phyloP scores from a whole-genome alignment of 2,113 vertebrate genomes.

The Nanorana parkeri region DNA sequence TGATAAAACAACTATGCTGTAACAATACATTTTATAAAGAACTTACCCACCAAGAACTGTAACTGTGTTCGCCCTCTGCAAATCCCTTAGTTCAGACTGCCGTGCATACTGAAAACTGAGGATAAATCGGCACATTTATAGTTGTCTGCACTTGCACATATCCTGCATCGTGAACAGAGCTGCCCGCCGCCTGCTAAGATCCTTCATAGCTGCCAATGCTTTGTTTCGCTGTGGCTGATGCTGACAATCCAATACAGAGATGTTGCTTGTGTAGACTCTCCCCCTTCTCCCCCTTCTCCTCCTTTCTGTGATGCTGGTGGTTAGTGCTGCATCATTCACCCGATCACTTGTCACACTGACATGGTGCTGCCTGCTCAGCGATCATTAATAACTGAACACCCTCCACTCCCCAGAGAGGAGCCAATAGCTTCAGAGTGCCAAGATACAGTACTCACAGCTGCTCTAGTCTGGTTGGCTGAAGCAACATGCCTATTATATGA shows the following conservation, averaged over 20 bases:
- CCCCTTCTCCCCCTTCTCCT: conserved; percentile 72
- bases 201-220: conserved; percentile 64
- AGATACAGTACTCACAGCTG: conserved; percentile 70
- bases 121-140: conserved; percentile 52
- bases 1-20: conserved; percentile 36
- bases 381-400: conserved; percentile 83
- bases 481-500: conserved; percentile 72
- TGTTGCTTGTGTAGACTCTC: conserved; percentile 67
- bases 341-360: conserved; percentile 82
- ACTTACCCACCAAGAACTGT: conserved; percentile 72
- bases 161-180: conserved; percentile 61
- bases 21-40: conserved; percentile 28
- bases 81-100: conserved; percentile 66
- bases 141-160: conserved; percentile 59
- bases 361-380: conserved; percentile 83
- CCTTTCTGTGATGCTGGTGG: conserved; percentile 74
- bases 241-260: conserved; percentile 71
- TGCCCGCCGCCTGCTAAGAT: conserved; percentile 68
- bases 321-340: conserved; percentile 79
- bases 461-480: conserved; percentile 78
- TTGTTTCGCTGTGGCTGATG: conserved; percentile 64
- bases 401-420: conserved; percentile 78
- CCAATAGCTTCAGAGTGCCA: conserved; percentile 76
- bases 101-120: conserved; percentile 64
- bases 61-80: conserved; percentile 62